Evolutionary conservation across 2,113 vertebrate species (phyloP), one percentile per base, ranked within the genome.

Genomic region (Hippocampus comes): DNA sequence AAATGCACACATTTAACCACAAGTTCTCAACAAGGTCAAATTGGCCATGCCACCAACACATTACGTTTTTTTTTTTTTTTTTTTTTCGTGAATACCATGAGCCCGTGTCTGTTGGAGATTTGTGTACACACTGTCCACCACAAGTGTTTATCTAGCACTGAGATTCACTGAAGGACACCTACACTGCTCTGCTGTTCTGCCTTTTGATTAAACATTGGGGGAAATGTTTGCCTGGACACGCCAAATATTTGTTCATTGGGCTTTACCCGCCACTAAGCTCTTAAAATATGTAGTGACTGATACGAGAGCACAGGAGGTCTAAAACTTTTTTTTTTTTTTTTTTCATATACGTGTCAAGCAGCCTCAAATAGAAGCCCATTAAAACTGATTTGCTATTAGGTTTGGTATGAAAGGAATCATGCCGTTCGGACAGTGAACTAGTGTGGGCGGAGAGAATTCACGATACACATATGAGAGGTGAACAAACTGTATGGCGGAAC

Each of bases 231-330:
- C 85, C 71, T 23, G 76, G 82, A 91, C 84, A 82, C 57, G 43
- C 42, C 80, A 89, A 89, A 92, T 92, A 90, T 90, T 92, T 89
- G 86, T 72, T 77, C 75, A 55, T 70, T 61, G 80, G 89, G 86
- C 84, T 88, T 88, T 79, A 84, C 82, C 87, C 74, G 80, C 88
- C 80, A 72, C 86, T 69, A 78, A 80, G 82, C 84, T 90, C 85
- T 87, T 74, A 70, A 89, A 89, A 88, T 87, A 87, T 78, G 83
- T 76, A 79, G 76, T 84, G 77, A 84, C 75, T 88, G 79, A 85
- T 86, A 76, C 67, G 56, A 25, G 70, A 67, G 68, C 72, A 63
- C 63, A 64, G 71, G 70, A 77, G 80, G 68, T 81, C 71, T 9
- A 9, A 15, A 78, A 46, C 11, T 3, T 42, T 72, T 64, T 48